Conservation (phyloP, 2,113 vertebrate genomes). For the Antechinus stuartii region DNA sequence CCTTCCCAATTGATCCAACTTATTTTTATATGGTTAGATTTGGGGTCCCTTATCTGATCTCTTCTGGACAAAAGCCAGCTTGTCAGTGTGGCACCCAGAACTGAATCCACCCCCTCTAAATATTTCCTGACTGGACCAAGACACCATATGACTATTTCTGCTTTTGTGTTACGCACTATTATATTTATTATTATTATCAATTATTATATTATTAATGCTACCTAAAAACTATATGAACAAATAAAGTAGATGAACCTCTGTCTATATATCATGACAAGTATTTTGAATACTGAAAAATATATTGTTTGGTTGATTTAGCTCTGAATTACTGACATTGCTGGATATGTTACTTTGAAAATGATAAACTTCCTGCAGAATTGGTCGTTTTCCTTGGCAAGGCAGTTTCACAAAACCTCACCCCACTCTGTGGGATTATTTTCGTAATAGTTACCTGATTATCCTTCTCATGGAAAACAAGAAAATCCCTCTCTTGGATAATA, state of each 20-base stretch:
- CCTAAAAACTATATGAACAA: neutral
- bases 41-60: neutral
- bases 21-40: neutral
- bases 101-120: neutral
- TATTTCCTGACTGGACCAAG: neutral
- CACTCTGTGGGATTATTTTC: constrained; percentile 56
- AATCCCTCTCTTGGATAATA: constrained; percentile 70
- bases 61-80: neutral
- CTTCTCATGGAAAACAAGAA: constrained; percentile 59
- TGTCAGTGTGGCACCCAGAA: neutral
- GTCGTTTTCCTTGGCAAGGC: constrained; percentile 49
- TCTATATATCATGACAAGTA: neutral
- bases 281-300: neutral
- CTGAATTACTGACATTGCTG: neutral
- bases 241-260: neutral
- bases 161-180: neutral
- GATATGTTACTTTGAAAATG: neutral
- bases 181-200: neutral
- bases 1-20: neutral
- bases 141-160: neutral
- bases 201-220: neutral
- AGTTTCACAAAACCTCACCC: constrained; percentile 46
- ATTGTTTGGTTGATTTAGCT: neutral
- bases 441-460: constrained; percentile 54
- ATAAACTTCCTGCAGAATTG: neutral